Evolutionary conservation across 1,140 invertebrate genomes (phyloP).

Genomic region (Heliconius melpomene): DNA sequence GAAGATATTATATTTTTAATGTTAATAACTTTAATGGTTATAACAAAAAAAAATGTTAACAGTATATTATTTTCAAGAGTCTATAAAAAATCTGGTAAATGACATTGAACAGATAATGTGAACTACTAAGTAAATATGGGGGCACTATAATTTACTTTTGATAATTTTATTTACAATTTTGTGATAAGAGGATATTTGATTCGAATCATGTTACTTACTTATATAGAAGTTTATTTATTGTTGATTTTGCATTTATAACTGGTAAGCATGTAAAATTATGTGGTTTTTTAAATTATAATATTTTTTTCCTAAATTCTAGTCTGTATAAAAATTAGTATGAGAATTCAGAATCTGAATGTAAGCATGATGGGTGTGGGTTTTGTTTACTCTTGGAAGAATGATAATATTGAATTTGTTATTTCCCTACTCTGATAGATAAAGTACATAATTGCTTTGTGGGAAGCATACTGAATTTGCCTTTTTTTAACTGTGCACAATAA

Average conservation of each 20-base stretch:
- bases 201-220: neutral
- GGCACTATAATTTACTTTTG: neutral
- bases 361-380: too few relatives aligned
- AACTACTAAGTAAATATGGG: neutral
- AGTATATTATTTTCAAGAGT: neutral
- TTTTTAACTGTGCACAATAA: too few relatives aligned
- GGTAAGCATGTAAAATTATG: neutral
- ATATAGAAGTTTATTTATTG: neutral
- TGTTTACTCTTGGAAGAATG: too few relatives aligned
- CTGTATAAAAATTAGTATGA: too few relatives aligned
- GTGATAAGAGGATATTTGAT: neutral
- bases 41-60: neutral
- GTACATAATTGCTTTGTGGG: too few relatives aligned
- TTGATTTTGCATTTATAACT: neutral
- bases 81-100: neutral
- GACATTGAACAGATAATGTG: conserved; percentile 12
- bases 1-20: neutral
- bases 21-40: neutral
- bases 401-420: too few relatives aligned
- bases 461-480: too few relatives aligned
- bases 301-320: too few relatives aligned
- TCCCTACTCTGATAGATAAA: too few relatives aligned
- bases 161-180: conserved; percentile 9
- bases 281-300: too few relatives aligned
- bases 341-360: too few relatives aligned